phyloP scores from a whole-genome alignment of 2,113 vertebrate species.

The Herpailurus yagouaroundi region DNA sequence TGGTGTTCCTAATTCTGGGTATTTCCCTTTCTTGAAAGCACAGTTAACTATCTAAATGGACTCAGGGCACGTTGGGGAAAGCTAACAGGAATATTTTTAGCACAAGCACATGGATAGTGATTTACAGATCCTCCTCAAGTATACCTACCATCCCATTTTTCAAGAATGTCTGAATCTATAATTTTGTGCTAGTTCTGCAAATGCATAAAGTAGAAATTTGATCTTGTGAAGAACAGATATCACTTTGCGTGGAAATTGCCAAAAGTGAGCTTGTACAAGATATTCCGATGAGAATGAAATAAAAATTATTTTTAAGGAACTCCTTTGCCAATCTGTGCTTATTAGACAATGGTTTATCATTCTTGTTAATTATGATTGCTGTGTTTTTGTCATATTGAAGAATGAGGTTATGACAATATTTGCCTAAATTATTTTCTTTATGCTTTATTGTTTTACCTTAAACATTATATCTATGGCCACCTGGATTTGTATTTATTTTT shows the following conservation, averaged over 20 bases:
- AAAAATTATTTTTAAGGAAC: not conserved
- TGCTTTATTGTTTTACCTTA: too few species aligned
- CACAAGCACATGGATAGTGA: not conserved
- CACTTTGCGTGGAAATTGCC: not conserved
- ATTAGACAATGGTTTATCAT: not conserved
- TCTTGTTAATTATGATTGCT: too few species aligned
- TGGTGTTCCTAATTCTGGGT: not conserved
- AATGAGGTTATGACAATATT: too few species aligned
- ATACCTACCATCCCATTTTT: not conserved
- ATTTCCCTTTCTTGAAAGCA: not conserved
- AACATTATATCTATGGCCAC: too few species aligned
- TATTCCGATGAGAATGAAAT: not conserved
- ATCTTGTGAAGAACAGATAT: not conserved
- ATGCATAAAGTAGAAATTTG: not conserved
- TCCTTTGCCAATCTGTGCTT: not conserved
- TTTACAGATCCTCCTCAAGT: not conserved
- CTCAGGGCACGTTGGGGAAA: not conserved
- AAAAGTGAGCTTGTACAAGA: not conserved
- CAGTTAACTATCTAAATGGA: not conserved
- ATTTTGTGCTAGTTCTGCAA: not conserved
- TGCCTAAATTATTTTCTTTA: too few species aligned
- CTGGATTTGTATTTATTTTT: too few species aligned
- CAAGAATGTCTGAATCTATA: not conserved
- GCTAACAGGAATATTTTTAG: not conserved
- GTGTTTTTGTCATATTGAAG: too few species aligned